Evolutionary conservation across 2,888 invertebrate genomes (phyloP).

Genomic region (Germaria angustata): DNA sequence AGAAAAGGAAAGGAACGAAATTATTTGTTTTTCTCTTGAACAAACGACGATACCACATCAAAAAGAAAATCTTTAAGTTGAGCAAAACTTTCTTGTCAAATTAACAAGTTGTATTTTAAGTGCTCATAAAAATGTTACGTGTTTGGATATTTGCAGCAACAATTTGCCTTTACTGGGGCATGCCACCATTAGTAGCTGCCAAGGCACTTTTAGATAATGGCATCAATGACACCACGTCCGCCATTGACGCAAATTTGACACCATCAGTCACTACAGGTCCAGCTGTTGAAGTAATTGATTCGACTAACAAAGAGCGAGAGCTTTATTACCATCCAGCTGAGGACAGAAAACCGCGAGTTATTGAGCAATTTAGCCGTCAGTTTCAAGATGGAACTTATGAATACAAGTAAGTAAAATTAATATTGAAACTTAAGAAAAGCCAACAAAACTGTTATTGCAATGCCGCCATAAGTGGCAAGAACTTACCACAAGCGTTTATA

Average conservation of each 20-base stretch:
- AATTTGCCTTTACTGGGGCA: conserved; percentile 60
- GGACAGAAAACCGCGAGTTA: conserved; percentile 64
- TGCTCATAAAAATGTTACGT: conserved; percentile 65
- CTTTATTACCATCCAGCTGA: conserved; percentile 67
- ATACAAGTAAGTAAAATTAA: conserved; percentile 66
- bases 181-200: not conserved
- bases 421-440: too few relatives aligned
- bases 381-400: conserved; percentile 72
- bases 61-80: conserved; percentile 7
- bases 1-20: not conserved
- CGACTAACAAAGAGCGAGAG: not conserved
- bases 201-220: conserved; percentile 64
- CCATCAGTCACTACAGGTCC: not conserved
- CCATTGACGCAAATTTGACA: not conserved
- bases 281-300: conserved; percentile 3
- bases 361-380: conserved; percentile 71
- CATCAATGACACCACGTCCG: not conserved
- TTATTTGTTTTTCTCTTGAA: conserved; percentile 15
- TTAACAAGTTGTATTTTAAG: conserved; percentile 30
- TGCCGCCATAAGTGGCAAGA: too few relatives aligned
- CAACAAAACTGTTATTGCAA: too few relatives aligned
- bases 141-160: conserved; percentile 49
- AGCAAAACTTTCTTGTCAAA: conserved; percentile 32
- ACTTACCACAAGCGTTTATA: too few relatives aligned
- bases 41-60: not conserved